Evolutionary conservation across 64 coral and sea anemone genomes (phyloP).

Genomic region (Montipora cactus): DNA sequence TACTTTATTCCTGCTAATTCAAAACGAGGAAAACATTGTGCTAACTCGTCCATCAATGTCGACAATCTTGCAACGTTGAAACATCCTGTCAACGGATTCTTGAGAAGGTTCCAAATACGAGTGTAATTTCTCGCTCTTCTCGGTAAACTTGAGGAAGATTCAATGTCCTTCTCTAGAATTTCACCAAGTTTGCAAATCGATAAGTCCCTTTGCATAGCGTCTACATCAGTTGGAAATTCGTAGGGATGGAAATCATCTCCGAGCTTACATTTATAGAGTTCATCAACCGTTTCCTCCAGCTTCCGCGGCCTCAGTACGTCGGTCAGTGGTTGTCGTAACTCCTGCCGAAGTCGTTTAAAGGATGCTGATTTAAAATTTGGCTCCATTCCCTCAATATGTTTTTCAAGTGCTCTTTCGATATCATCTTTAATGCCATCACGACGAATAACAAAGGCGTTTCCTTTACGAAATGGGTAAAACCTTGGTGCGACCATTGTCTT

Average conservation of each 20-base stretch:
- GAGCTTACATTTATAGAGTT: conserved; percentile 60
- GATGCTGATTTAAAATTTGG: conserved; percentile 87
- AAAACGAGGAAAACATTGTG: conserved; percentile 78
- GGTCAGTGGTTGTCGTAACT: conserved; percentile 72
- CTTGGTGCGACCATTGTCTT: not conserved
- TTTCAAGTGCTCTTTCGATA: conserved; percentile 57
- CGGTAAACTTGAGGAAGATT: not conserved
- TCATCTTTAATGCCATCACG: conserved; percentile 39
- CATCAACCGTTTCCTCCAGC: conserved; percentile 29
- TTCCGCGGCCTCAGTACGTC: conserved; percentile 58
- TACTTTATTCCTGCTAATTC: conserved; percentile 87
- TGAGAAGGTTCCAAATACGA: conserved; percentile 67
- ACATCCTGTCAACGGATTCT: conserved; percentile 68
- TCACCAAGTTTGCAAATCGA: conserved; percentile 82
- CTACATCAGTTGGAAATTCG: conserved; percentile 35
- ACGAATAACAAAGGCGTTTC: conserved; percentile 3
- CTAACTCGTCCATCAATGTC: conserved; percentile 63
- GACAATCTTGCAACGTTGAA: conserved; percentile 63
- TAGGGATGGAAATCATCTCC: conserved; percentile 14
- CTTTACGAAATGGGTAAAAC: conserved; percentile 46
- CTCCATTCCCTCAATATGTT: conserved; percentile 90
- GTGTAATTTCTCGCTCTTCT: conserved; percentile 5
- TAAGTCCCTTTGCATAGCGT: conserved; percentile 63
- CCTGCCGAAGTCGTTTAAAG: conserved; percentile 77
- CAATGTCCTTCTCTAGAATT: conserved; percentile 43